These are phyloP conservation scores for Ictidomys tridecemlineatus DNA, from an alignment of 2,113 vertebrate species.

Conservation along the genomic window DNA sequence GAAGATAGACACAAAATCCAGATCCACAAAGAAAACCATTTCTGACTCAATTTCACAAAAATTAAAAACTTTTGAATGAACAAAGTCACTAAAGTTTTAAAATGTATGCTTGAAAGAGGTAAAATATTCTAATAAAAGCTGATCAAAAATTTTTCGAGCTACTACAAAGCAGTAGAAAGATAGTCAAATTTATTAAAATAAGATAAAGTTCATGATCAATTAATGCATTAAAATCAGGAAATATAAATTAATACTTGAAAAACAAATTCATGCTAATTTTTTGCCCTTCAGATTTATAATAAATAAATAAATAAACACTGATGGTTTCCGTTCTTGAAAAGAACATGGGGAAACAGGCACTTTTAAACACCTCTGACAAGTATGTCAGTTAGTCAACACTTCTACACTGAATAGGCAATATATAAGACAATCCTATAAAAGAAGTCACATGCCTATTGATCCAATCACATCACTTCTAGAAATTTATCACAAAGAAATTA, in stretches of 20 bases:
- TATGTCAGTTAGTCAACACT: background rate
- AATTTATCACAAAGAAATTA: slow-evolving; percentile 20
- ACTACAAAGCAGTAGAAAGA: background rate
- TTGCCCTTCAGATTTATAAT: background rate
- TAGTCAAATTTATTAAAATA: background rate
- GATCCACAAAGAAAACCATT: slow-evolving; percentile 28
- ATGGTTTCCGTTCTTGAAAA: background rate
- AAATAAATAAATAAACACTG: background rate
- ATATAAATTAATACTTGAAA: slow-evolving; percentile 9
- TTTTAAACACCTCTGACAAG: background rate
- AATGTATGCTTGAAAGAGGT: background rate
- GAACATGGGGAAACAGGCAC: background rate
- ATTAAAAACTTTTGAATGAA: background rate
- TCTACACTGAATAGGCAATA: background rate
- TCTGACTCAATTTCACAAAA: background rate
- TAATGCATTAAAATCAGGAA: background rate
- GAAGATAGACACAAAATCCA: background rate
- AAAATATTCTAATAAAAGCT: background rate
- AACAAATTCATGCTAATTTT: background rate
- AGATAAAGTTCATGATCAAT: background rate
- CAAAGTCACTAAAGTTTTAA: background rate
- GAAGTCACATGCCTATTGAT: background rate
- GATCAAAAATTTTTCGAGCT: background rate
- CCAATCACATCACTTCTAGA: background rate
- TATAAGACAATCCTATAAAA: background rate